phyloP scores from a whole-genome alignment of 35 echinoderm and acorn worm species.

The Heliocidaris tuberculata region DNA sequence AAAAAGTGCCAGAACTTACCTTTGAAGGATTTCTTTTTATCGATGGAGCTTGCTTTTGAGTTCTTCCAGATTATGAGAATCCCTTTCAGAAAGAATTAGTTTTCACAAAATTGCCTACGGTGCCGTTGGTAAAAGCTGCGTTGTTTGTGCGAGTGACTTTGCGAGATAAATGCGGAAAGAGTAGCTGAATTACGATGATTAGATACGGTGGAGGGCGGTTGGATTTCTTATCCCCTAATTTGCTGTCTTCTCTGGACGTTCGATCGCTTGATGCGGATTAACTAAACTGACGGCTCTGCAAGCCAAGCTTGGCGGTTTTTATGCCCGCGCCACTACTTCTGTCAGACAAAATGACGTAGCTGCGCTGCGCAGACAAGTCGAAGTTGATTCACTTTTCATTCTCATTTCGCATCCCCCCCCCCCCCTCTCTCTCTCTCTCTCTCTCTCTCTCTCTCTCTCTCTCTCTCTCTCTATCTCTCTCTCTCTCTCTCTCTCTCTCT shows the following conservation, averaged over 20 bases:
- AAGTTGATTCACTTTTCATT: neutral
- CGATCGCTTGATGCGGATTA: neutral
- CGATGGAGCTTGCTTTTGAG: neutral
- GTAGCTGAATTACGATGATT: neutral
- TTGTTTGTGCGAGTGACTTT: neutral
- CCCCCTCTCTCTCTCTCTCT: neutral
- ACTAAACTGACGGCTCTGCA: neutral
- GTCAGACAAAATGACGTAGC: neutral
- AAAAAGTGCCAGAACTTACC: neutral
- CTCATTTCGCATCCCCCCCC: neutral
- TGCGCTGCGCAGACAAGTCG: slow-evolving; percentile 6
- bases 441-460: neutral
- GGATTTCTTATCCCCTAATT: slow-evolving; percentile 11
- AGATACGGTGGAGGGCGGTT: neutral
- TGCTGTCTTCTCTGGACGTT: neutral
- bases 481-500: too few relatives aligned
- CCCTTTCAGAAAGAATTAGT: neutral
- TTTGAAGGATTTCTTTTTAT: neutral
- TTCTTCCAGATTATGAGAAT: neutral
- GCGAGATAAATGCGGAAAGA: neutral
- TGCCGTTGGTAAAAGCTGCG: neutral
- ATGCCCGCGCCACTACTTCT: neutral
- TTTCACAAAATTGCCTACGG: neutral
- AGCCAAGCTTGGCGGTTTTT: neutral
- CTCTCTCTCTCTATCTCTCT: too few relatives aligned